Conservation (phyloP, 1,140 invertebrate species). For the Marisa cornuarietis region DNA sequence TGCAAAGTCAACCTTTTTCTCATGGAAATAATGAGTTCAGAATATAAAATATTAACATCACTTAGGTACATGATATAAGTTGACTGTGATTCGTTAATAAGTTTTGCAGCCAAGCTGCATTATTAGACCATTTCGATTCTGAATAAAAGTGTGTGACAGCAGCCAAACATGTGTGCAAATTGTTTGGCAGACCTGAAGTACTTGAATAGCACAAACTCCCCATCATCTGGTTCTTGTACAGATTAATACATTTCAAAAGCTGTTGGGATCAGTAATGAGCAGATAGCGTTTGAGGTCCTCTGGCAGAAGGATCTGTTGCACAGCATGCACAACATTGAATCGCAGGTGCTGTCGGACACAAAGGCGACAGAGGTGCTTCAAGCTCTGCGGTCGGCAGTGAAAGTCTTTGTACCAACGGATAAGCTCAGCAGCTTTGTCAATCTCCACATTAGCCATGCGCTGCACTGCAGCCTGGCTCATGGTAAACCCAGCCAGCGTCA, state of each 20-base stretch:
- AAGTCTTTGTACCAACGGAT: constrained; percentile 25
- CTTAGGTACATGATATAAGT: no score
- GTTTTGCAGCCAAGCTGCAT: no score
- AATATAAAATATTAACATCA: no score
- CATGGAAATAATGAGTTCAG: no score
- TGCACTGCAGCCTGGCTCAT: constrained; percentile 21
- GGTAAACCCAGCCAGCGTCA: constrained; percentile 18
- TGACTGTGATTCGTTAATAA: no score
- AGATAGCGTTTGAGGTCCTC: constrained; percentile 20
- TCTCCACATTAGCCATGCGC: constrained; percentile 26
- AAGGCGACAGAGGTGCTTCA: constrained; percentile 23
- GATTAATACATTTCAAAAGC: neutral
- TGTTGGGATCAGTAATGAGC: constrained; percentile 14
- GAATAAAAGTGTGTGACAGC: no score
- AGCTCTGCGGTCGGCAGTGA: constrained; percentile 19
- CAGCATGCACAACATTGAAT: constrained; percentile 15
- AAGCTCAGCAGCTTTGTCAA: constrained; percentile 21
- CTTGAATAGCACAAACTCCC: no score
- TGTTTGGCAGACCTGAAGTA: no score
- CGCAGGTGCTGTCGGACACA: constrained; percentile 19
- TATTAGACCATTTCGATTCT: no score
- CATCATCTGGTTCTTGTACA: no score
- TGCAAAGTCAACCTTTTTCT: no score
- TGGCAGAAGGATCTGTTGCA: constrained; percentile 19
- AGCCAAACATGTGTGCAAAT: no score